A percentile compares a stretch with the other conserved stretches of the same genome.
Evolutionary conservation across 2,113 vertebrate genomes (phyloP).

Genomic region (Oostethus manadensis): DNA sequence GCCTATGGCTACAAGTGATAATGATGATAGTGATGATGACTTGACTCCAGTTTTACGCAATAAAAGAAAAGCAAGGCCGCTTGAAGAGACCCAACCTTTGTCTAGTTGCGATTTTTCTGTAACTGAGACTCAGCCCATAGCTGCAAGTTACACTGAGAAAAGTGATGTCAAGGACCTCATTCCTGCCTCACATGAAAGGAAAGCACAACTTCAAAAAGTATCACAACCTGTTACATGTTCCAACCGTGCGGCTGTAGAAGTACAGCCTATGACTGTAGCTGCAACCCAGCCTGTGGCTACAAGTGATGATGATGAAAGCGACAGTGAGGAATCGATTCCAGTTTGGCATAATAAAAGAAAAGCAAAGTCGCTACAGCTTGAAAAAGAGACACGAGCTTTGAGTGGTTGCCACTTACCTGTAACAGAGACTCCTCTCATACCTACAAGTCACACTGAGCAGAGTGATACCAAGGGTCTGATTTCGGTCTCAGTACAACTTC

Average conservation of each 20-base stretch:
- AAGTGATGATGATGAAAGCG: constrained; percentile 1
- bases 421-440: constrained; percentile 25
- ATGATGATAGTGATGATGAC: constrained; percentile 9
- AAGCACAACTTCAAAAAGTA: constrained; percentile 13
- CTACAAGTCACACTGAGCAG: neutral
- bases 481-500: neutral
- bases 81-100: constrained; percentile 10
- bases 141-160: neutral
- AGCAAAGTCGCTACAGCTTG: constrained; percentile 3
- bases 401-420: neutral
- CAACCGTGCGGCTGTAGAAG: constrained; percentile 13
- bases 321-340: neutral
- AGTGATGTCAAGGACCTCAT: constrained; percentile 18
- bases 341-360: constrained; percentile 4
- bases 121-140: constrained; percentile 45
- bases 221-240: neutral
- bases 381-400: constrained; percentile 16
- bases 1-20: constrained; percentile 6
- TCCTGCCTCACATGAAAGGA: constrained; percentile 16
- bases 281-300: constrained; percentile 24
- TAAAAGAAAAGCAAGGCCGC: neutral
- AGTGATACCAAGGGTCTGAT: neutral
- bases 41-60: neutral
- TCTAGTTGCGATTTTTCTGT: constrained; percentile 1
- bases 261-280: neutral